Percentiles rank a stretch among this genome's conserved stretches.
Evolutionary conservation across 2,113 vertebrate species (phyloP).

Genomic region (Chaenogobius annularis): DNA sequence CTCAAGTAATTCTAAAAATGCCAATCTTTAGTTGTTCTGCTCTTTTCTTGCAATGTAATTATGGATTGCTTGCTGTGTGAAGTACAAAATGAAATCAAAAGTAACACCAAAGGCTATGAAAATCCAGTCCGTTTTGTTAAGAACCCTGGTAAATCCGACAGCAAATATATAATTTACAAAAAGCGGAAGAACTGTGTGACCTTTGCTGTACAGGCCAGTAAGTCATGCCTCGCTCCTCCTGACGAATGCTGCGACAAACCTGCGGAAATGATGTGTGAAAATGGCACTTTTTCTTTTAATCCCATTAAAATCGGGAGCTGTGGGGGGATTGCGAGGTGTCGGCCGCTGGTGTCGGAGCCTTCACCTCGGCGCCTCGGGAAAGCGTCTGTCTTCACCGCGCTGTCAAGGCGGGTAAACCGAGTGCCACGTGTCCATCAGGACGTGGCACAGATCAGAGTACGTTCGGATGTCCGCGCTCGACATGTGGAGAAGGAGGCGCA

Average conservation of each 20-base stretch:
- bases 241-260: conserved; percentile 32
- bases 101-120: neutral
- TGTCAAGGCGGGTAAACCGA: conserved; percentile 41
- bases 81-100: neutral
- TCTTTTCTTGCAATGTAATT: no score
- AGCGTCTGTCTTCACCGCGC: neutral
- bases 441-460: neutral
- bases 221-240: conserved; percentile 28
- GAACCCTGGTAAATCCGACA: neutral
- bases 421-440: neutral
- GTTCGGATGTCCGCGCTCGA: no score
- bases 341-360: conserved; percentile 22
- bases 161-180: neutral
- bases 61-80: no score
- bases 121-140: neutral
- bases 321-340: conserved; percentile 50
- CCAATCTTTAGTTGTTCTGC: no score
- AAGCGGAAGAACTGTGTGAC: conserved; percentile 8
- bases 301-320: conserved; percentile 26
- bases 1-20: no score
- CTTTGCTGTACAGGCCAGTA: conserved; percentile 26
- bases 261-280: conserved; percentile 3
- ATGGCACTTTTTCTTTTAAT: conserved; percentile 26
- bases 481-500: no score
- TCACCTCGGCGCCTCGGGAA: no score